Conservation (phyloP, 2,888 invertebrate genomes). For the Ischnus inquisitorius region DNA sequence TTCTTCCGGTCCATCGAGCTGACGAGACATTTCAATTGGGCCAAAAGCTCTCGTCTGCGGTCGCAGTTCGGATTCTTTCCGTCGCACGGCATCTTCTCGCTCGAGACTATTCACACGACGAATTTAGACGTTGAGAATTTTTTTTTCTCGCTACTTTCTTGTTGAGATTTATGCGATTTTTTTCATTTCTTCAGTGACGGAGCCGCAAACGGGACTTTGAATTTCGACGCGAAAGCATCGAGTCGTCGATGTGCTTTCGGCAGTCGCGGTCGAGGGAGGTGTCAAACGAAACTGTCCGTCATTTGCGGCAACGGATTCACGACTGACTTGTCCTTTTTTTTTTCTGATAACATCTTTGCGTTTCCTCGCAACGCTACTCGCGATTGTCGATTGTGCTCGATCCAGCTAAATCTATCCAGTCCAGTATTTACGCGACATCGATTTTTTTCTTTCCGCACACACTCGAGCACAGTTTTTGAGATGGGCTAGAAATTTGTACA, state of each 20-base stretch:
- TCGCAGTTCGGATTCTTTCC: conserved; percentile 82
- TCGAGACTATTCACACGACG: conserved; percentile 40
- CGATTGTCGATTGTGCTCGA: conserved; percentile 34
- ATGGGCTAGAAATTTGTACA: no score
- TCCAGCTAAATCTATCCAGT: no score
- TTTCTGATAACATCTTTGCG: conserved; percentile 7
- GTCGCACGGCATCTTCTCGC: conserved; percentile 81
- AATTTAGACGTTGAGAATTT: conserved; percentile 62
- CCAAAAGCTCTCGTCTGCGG: conserved; percentile 79
- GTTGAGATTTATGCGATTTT: conserved; percentile 44
- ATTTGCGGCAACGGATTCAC: conserved; percentile 37
- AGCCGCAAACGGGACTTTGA: conserved; percentile 57
- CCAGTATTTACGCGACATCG: no score
- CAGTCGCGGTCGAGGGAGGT: conserved; percentile 40
- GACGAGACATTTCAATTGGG: conserved; percentile 82
- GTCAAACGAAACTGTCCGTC: conserved; percentile 35
- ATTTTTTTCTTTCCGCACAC: no score
- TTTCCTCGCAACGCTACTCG: conserved; percentile 38
- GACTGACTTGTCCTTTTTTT: conserved; percentile 50
- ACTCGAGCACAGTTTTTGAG: no score
- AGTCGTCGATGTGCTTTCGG: conserved; percentile 49
- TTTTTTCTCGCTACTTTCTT: conserved; percentile 39
- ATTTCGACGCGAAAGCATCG: conserved; percentile 67
- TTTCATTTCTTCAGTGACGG: conserved; percentile 57
- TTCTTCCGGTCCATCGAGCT: conserved; percentile 83